These are phyloP conservation scores for Ceryle rudis DNA, from an alignment of 2,797 vertebrate genomes.

Conservation along the genomic window DNA sequence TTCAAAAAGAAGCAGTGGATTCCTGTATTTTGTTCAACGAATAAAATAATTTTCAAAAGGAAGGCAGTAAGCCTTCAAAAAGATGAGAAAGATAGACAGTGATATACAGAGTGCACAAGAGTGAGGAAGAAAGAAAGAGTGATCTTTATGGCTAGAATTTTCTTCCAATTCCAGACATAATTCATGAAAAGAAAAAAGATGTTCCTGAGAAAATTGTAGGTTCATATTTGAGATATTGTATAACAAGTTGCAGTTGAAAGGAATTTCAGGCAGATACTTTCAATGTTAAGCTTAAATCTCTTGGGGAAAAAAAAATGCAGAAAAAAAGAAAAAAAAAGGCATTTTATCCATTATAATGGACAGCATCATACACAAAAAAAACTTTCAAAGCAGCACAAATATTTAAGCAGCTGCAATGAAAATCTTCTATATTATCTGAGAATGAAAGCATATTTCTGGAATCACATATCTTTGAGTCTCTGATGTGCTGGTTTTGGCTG, in stretches of 20 bases:
- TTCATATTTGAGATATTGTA: neutral
- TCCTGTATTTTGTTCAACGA: neutral
- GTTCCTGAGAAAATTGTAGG: neutral
- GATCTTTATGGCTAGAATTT: neutral
- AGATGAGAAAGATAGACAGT: neutral
- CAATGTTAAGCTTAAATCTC: neutral
- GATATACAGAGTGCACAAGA: neutral
- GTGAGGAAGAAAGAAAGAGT: neutral
- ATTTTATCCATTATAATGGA: neutral
- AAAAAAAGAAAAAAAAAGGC: neutral
- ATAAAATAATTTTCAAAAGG: neutral
- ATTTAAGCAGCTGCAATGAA: neutral
- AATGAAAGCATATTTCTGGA: neutral
- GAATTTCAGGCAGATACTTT: neutral
- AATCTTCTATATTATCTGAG: neutral
- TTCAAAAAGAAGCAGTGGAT: neutral
- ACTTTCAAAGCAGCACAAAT: constrained; percentile 1
- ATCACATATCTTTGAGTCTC: neutral
- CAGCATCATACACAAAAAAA: neutral
- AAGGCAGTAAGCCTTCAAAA: neutral
- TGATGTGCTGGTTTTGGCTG: neutral
- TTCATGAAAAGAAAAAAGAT: neutral
- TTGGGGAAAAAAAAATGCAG: neutral
- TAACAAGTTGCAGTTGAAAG: neutral
- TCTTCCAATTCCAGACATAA: neutral